phyloP scores from a whole-genome alignment of 2,113 vertebrate species.

The Pycnonotus jocosus region DNA sequence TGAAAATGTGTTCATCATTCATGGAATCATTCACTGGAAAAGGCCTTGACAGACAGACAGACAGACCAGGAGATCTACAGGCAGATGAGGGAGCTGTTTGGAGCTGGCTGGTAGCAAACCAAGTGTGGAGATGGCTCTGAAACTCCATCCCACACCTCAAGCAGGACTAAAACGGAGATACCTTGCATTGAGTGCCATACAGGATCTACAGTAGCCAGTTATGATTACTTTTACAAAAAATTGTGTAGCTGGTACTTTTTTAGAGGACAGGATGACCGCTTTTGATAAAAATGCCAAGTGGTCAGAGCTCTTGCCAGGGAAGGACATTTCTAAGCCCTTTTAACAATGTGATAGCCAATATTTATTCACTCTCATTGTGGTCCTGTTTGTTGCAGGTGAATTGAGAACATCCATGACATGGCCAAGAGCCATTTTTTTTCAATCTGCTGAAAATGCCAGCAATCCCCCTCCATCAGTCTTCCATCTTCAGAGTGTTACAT shows the following conservation, averaged over 20 bases:
- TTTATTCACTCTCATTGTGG: background rate
- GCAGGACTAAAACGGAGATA: background rate
- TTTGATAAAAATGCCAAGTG: background rate
- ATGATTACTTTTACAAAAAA: background rate
- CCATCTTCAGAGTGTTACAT: accelerated
- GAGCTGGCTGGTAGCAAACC: background rate
- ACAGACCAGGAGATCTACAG: background rate
- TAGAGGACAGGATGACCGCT: background rate
- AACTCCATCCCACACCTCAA: background rate
- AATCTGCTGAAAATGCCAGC: background rate
- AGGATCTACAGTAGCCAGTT: background rate
- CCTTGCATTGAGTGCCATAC: background rate
- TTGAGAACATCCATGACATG: background rate
- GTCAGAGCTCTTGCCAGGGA: background rate
- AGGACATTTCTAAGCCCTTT: background rate
- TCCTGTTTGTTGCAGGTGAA: background rate
- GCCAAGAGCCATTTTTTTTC: background rate
- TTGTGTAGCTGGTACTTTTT: background rate
- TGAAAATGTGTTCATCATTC: background rate
- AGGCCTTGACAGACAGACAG: background rate
- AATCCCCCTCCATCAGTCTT: background rate
- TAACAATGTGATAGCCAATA: background rate
- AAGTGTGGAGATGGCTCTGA: background rate
- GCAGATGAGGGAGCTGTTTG: background rate
- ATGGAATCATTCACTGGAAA: background rate